These are phyloP conservation scores for Chrysolina haemoptera DNA, from an alignment of 2,888 invertebrate species.

Conservation along the genomic window DNA sequence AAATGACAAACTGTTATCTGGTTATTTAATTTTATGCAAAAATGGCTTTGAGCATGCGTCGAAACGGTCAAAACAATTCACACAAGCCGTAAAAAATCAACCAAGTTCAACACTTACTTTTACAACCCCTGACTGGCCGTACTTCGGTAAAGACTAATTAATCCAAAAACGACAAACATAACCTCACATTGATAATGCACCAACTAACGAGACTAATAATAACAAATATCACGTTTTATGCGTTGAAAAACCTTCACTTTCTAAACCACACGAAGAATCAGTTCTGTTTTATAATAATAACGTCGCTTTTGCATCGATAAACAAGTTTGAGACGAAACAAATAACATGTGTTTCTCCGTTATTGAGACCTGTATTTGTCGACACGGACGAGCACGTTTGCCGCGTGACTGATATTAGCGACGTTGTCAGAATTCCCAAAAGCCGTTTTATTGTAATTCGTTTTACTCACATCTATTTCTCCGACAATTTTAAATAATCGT, in stretches of 20 bases:
- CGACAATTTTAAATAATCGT: too few species aligned
- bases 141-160: neutral
- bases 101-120: too few species aligned
- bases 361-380: conserved; percentile 34
- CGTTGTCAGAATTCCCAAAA: conserved; percentile 33
- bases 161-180: conserved; percentile 33
- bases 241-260: conserved; percentile 1
- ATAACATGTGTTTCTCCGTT: conserved; percentile 20
- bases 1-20: too few species aligned
- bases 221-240: conserved; percentile 25
- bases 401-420: conserved; percentile 42
- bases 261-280: neutral
- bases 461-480: conserved; percentile 16
- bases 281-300: neutral
- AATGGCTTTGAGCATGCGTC: too few species aligned
- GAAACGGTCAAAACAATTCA: too few species aligned
- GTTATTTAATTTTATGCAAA: too few species aligned
- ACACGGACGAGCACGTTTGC: conserved; percentile 32
- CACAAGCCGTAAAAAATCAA: too few species aligned
- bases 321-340: conserved; percentile 23
- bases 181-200: conserved; percentile 35
- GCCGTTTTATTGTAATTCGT: neutral
- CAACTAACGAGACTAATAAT: conserved; percentile 23
- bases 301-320: conserved; percentile 24
- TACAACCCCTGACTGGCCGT: too few species aligned